Evolutionary conservation across 2,113 vertebrate genomes (phyloP), one percentile per base, ranked within the genome.

Genomic region (Lucifuga dentata): DNA sequence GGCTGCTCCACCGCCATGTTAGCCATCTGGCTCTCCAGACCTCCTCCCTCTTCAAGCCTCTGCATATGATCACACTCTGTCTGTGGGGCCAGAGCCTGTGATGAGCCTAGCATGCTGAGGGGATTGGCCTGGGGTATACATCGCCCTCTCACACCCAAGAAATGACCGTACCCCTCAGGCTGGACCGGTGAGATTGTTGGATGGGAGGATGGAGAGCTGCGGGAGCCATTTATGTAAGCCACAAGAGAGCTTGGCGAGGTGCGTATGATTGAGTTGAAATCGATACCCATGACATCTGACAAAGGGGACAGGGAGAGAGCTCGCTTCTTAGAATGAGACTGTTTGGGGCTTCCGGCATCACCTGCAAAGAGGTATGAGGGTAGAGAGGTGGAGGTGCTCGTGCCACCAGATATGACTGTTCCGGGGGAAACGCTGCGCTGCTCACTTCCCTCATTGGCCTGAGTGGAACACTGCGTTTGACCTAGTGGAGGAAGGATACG

Each of bases 181-280:
- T 95, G 95, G 1, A 94, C 91, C 1, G 95, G 95, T 7, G 93
- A 44, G 6, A 90, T 91, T 13, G 91, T 90, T 3, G 93, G 88
- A 0, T 93, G 93, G 2, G 89, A 93, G 24, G 91, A 88, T 0
- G 96, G 94, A 0, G 95, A 96, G 44, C 90, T 90, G 43, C 93
- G 93, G 1, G 95, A 94, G 7, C 96, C 92, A 5, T 95, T 98
- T 76, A 98, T 96, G 48, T 97, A 98, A 19, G 98, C 96, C 38
- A 98, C 95, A 57, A 97, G 89, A 0, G 98, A 99, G 0, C 95
- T 96, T 35, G 98, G 96, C 0, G 96, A 98, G 0, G 96, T 98
- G 49, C 95, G 94, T 62, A 99, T 97, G 71, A 98, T 95, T 24
- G 95, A 95, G 48, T 95, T 98, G 77, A 98, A 95, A 84, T 98